Base-by-base conservation (phyloP, 2,113 vertebrate genomes). In the Gavia stellata region DNA sequence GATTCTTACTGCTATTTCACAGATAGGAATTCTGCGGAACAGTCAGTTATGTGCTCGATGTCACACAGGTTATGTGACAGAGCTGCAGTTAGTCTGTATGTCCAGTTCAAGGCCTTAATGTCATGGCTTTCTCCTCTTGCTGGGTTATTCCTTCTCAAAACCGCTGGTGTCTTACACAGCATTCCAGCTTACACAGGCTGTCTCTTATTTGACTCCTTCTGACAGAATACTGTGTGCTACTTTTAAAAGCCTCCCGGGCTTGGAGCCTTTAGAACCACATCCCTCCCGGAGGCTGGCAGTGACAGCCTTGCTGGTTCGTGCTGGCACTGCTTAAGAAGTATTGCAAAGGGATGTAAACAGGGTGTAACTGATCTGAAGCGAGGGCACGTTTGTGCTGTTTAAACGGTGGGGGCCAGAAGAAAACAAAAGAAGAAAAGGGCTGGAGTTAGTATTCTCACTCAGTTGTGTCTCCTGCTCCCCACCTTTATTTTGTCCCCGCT, bases 161-260 rank as follows among this genome's bases (percentile, higher is more conserved):
- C 49, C 68, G 10, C 77, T 8, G 1, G 14, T 62, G n/a, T 49
- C 44, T 85, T 19, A 16, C 42, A 44, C 21, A 38, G 42, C 7
- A 14, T 77, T 84, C 20, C 28, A 47, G 56, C 65, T 68, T 34
- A 67, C 45, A 52, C 44, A 45, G 81, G 4, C 95, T 78, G 59
- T 47, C n/a, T 95, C 86, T 95, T 40, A 3, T 16, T 68, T 92
- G 73, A 84, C 65, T 91, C 34, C 73, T 72, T 89, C n/a, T 88
- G 92, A 79, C 91, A 89, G 82, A 78, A 79, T 63, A 18, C 49
- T 49, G 16, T 67, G 95, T 91, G 70, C 88, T 97, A 21, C 91
- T 94, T 87, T 45, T 65, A 23, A 70, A 96, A 92, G 33, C 79
- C 92, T 88, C 29, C 58, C 0, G 0, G 77, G 77, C 86, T 78